Evolutionary conservation across 2,888 invertebrate genomes (phyloP), one percentile per base, ranked within the genome.

Genomic region (Drosophila histrio): DNA sequence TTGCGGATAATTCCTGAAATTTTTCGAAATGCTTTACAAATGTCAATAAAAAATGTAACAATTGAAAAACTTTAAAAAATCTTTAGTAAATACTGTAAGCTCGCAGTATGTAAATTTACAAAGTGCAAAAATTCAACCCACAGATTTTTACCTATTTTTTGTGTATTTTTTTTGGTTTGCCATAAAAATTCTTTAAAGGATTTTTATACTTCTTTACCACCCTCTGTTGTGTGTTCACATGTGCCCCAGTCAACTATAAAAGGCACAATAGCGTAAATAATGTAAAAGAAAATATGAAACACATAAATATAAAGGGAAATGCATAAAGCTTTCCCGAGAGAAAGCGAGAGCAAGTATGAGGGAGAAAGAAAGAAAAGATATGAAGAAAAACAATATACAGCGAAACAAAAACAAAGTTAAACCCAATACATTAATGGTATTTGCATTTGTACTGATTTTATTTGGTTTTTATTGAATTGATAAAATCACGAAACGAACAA

Each of bases 381-480:
- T 15, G 26, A 44, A 54, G 41, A 52, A 74, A 74, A 77, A 71
- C 74, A 77, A 77, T 65, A 43, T 47, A 71, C 47, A 38, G 59
- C 53, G 67, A 82, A 74, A 86, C 75, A 74, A 84, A 87, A 84
- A 81, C 79, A 77, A 84, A 86, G 87, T 79, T 78, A 86, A 85
- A 80, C 77, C 81, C 79, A 81, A 87, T 87, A 82, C 87, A 89
- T 89, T 90, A 88, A 89, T 84, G 89, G 82, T 90, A 90, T 90
- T 89, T 89, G 88, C 86, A 87, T 89, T 86, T 89, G 83, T 89
- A 81, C 87, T 83, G 90, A 90, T 90, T 90, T 90, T 90, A 90
- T 90, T 90, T 86, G 77, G 84, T 89, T 90, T 90, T 90, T 89
- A 90, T 90, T 90, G 90, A 90, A 90, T 90, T 90, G 90, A 90